Base-by-base conservation (phyloP, 2,888 invertebrate species). In the Alloscopus bannaensis region DNA sequence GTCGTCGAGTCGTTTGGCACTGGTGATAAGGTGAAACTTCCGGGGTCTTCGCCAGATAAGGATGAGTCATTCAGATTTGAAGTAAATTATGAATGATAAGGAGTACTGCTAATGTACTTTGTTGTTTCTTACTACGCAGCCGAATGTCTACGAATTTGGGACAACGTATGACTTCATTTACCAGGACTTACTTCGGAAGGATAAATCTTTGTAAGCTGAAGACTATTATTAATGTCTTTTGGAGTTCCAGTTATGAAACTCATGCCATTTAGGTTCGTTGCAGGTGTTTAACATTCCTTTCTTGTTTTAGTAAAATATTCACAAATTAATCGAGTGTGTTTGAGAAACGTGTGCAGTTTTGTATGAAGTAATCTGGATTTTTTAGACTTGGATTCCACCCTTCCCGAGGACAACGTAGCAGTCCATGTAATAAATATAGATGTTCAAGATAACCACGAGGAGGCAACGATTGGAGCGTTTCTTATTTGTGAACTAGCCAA, bases 391-490 rank as follows among this genome's bases (percentile, higher is more conserved):
- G 95, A 96, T 85, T 93, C 91, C 31, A 91, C 94, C 87, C 92
- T 93, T 70, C 93, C 94, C 0, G 91, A 93, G 64, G 92, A 93
- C 86, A 95, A 95, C 89, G 94, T 95, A 69, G 94, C 96, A 4
- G 97, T 96, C 1, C 99, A 99, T 90, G 93, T 99, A 52, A 94
- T 99, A 72, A 99, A 99, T 88, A 94, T 99, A 86, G 99, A 99
- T 88, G 98, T 99, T 86, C 97, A 97, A 88, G 99, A 99, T 90
- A 99, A 99, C 89, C 97, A 99, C 85, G 99, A 99, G 89, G 99
- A 99, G 89, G 99, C 99, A 0, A 97, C 99, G 2, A 94, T 99
- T 87, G 99, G 99, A 84, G 99, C 99, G 40, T 98, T 99, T 90
- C 91, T 98, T 86, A 98, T 99, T 85, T 96, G 96, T 89, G 98